A percentile compares a stretch with the other conserved stretches of the same genome.
phyloP scores from a whole-genome alignment of 2,113 vertebrate genomes.

The Cephalopterus ornatus region DNA sequence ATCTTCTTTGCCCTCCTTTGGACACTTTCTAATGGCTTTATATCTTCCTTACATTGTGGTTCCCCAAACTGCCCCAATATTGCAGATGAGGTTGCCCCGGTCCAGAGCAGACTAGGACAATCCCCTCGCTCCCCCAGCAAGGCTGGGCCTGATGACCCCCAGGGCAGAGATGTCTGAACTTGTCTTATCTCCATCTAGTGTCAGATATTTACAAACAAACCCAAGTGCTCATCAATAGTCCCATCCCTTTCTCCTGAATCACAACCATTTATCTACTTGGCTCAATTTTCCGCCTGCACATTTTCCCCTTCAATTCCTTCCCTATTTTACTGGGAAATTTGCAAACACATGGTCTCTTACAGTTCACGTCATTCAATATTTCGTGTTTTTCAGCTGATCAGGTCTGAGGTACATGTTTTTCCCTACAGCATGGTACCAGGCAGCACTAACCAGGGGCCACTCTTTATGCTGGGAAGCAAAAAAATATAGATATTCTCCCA shows the following conservation, averaged over 20 bases:
- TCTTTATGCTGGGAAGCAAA: not conserved
- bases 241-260: not conserved
- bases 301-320: not conserved
- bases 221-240: not conserved
- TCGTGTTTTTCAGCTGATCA: not conserved
- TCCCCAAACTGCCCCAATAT: no score
- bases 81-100: not conserved
- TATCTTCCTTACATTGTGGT: not conserved
- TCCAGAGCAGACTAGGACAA: not conserved
- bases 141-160: not conserved
- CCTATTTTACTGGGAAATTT: not conserved
- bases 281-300: not conserved
- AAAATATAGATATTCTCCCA: not conserved
- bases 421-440: not conserved
- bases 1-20: not conserved
- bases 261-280: not conserved
- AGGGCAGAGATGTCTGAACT: not conserved
- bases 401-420: not conserved
- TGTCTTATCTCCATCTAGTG: fast-evolving
- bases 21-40: not conserved
- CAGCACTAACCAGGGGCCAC: not conserved
- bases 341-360: not conserved
- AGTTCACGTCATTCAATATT: not conserved
- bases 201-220: not conserved
- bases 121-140: not conserved